Percentiles rank a stretch among this genome's conserved stretches.
Conservation (phyloP, 2,113 vertebrate species). For the Zosterops borbonicus region DNA sequence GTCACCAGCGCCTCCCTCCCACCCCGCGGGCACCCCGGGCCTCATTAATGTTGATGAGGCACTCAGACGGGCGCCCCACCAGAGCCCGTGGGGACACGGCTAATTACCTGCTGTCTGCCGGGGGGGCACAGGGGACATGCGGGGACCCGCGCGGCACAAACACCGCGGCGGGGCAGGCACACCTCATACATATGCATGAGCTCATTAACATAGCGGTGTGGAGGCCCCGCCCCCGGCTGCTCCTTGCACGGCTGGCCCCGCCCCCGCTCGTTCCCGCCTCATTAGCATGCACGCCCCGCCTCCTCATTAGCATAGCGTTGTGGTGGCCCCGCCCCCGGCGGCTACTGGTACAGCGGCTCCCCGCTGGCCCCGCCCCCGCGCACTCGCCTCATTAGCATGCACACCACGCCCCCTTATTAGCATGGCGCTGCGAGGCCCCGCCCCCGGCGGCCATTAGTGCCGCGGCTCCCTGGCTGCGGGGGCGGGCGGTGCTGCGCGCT, state of each 20-base stretch:
- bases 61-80: neutral
- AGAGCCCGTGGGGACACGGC: accelerated
- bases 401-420: neutral
- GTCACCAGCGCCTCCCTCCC: accelerated
- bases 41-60: neutral
- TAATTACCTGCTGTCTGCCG: neutral
- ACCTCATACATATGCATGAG: too few species aligned
- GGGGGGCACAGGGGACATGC: neutral
- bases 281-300: too few species aligned
- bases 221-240: too few species aligned
- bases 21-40: accelerated
- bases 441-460: slow-evolving; percentile 18
- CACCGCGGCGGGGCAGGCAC: neutral
- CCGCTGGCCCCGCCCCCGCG: neutral
- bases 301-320: too few species aligned
- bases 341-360: accelerated
- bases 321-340: neutral
- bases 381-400: neutral
- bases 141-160: accelerated
- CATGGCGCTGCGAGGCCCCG: neutral
- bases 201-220: too few species aligned
- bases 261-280: too few species aligned
- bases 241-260: too few species aligned
- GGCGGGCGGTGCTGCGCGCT: neutral
- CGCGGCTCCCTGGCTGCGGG: slow-evolving; percentile 20